Evolutionary conservation across 2,797 vertebrate species (phyloP).

Genomic region (Melanotaenia trifasciata): DNA sequence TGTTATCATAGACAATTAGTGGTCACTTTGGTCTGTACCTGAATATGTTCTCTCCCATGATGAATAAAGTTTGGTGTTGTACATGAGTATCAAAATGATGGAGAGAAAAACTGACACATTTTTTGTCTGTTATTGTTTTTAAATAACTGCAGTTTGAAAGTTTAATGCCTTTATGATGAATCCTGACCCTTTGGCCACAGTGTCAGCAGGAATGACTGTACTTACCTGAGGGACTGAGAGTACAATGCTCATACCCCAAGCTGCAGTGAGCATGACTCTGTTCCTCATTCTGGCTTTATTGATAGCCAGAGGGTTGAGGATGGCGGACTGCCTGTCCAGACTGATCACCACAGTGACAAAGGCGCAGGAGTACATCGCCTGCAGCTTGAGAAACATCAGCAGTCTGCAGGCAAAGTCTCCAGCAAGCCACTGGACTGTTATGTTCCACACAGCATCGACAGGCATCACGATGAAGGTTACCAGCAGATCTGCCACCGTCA

Average conservation of each 20-base stretch:
- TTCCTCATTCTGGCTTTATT: constrained; percentile 83
- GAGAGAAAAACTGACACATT: background rate
- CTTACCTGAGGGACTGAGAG: constrained; percentile 88
- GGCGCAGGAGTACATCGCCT: constrained; percentile 89
- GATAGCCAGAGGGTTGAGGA: constrained; percentile 85
- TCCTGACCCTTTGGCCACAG: background rate
- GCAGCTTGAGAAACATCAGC: constrained; percentile 90
- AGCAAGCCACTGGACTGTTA: constrained; percentile 89
- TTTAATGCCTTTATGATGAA: background rate
- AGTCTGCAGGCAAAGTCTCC: constrained; percentile 85
- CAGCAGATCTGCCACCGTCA: constrained; percentile 87
- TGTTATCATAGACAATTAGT: too few relatives aligned
- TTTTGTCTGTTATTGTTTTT: background rate
- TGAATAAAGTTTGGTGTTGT: too few relatives aligned
- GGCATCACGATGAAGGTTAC: constrained; percentile 90
- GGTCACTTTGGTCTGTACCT: too few relatives aligned
- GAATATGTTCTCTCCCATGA: too few relatives aligned
- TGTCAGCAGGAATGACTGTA: background rate
- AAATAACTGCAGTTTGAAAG: constrained; percentile 6
- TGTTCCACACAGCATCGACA: constrained; percentile 88
- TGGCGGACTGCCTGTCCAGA: constrained; percentile 88
- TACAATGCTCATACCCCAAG: constrained; percentile 86
- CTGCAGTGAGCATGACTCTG: constrained; percentile 81
- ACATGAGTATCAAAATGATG: background rate
- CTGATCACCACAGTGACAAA: constrained; percentile 91